phyloP scores from a whole-genome alignment of 2,113 vertebrate species.

The Scatophagus argus region DNA sequence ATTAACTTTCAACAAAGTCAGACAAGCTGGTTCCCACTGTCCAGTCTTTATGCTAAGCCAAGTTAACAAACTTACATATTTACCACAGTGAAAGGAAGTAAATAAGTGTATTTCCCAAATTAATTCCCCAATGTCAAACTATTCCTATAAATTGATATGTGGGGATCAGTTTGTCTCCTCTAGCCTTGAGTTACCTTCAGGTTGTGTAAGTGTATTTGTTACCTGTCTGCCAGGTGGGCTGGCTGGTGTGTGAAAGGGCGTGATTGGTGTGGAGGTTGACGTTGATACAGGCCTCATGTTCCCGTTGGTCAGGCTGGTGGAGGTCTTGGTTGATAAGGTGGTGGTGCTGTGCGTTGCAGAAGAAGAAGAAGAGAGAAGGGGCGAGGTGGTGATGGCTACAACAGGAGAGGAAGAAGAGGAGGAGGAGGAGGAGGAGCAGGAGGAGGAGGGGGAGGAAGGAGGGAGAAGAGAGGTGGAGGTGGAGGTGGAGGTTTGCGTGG shows the following conservation, averaged over 20 bases:
- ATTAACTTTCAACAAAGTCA: too few relatives aligned
- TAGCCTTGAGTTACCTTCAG: too few relatives aligned
- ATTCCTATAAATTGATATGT: background rate
- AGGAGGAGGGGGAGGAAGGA: constrained; percentile 2
- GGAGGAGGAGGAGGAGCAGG: constrained; percentile 22
- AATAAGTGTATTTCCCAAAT: too few relatives aligned
- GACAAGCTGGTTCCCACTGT: too few relatives aligned
- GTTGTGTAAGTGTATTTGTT: background rate
- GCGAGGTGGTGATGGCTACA: background rate
- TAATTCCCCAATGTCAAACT: too few relatives aligned
- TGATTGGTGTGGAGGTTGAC: constrained; percentile 76
- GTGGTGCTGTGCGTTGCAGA: constrained; percentile 43
- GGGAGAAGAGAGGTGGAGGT: background rate
- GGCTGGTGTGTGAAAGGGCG: constrained; percentile 85
- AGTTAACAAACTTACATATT: too few relatives aligned
- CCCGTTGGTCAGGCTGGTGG: constrained; percentile 78
- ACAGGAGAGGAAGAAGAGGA: constrained; percentile 13
- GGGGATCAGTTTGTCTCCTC: background rate
- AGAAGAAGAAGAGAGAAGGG: constrained; percentile 17
- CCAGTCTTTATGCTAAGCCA: too few relatives aligned
- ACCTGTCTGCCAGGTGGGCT: constrained; percentile 83
- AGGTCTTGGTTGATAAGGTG: constrained; percentile 51
- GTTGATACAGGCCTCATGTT: constrained; percentile 57
- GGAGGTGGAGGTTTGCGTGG: constrained; percentile 5
- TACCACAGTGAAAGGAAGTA: too few relatives aligned